Evolutionary conservation across 2,113 vertebrate genomes (phyloP).

Genomic region (Stigmatopora nigra): DNA sequence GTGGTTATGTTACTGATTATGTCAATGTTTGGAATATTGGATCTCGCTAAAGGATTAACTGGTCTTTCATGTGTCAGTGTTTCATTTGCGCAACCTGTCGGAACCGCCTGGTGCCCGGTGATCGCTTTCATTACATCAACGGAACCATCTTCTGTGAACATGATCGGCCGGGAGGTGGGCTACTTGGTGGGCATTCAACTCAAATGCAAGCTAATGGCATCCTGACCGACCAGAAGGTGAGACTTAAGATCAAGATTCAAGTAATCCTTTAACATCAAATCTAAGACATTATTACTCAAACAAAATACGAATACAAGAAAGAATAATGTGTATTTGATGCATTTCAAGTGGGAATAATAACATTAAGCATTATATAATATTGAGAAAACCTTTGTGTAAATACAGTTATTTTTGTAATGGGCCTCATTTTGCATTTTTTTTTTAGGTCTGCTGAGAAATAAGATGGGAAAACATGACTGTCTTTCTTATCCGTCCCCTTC

Average conservation of each 20-base stretch:
- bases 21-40: background rate
- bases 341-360: no score
- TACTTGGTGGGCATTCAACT: conserved; percentile 61
- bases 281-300: no score
- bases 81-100: conserved; percentile 75
- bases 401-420: background rate
- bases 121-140: conserved; percentile 74
- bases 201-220: conserved; percentile 61
- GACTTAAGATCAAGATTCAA: no score
- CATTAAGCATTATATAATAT: no score
- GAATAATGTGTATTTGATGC: no score
- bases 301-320: no score
- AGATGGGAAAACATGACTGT: conserved; percentile 38
- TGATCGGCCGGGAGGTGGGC: conserved; percentile 65
- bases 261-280: no score
- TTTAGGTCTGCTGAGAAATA: conserved; percentile 69
- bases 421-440: background rate
- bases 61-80: conserved; percentile 54
- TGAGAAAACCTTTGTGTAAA: no score
- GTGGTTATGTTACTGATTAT: no score
- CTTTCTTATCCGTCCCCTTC: conserved; percentile 27
- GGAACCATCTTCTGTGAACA: conserved; percentile 77
- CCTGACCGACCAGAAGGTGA: conserved; percentile 74
- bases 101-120: conserved; percentile 71
- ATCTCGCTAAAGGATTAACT: background rate